A percentile compares a stretch with the other conserved stretches of the same genome.
Evolutionary conservation across 2,888 invertebrate genomes (phyloP).

Genomic region (Bedellia somnulentella): DNA sequence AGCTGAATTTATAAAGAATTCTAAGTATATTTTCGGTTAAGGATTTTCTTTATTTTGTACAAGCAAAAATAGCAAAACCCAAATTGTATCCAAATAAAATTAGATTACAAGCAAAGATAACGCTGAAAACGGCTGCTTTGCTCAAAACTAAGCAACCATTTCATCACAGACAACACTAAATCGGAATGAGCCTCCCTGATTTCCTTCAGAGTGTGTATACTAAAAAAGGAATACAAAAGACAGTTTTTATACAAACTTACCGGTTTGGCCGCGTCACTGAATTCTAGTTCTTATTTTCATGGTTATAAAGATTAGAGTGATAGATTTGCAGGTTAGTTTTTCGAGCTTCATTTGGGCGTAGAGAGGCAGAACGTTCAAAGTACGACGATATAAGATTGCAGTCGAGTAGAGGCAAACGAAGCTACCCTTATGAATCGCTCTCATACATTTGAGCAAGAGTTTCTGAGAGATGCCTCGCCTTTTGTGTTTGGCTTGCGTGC

Average conservation of each 20-base stretch:
- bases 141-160: slow-evolving; percentile 19
- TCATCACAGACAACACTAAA: slow-evolving; percentile 8
- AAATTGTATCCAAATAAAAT: too few relatives aligned
- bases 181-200: slow-evolving; percentile 5
- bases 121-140: too few relatives aligned
- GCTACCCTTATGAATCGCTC: slow-evolving; percentile 45
- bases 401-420: slow-evolving; percentile 47
- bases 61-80: too few relatives aligned
- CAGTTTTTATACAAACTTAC: slow-evolving; percentile 23
- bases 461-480: slow-evolving; percentile 24
- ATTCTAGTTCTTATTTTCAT: slow-evolving; percentile 19
- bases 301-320: slow-evolving; percentile 20
- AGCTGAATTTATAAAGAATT: too few relatives aligned
- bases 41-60: too few relatives aligned
- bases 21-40: too few relatives aligned
- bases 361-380: slow-evolving; percentile 52
- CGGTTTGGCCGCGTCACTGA: slow-evolving; percentile 13
- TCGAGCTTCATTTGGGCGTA: slow-evolving; percentile 49
- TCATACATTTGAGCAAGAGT: slow-evolving; percentile 30
- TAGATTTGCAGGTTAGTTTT: slow-evolving; percentile 29
- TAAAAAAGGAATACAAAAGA: slow-evolving; percentile 47
- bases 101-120: too few relatives aligned
- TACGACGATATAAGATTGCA: slow-evolving; percentile 51
- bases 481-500: too few relatives aligned
- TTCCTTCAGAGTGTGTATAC: slow-evolving; percentile 4